Evolutionary conservation across 2,113 vertebrate species (phyloP).

Genomic region (Leucopternis melanops): DNA sequence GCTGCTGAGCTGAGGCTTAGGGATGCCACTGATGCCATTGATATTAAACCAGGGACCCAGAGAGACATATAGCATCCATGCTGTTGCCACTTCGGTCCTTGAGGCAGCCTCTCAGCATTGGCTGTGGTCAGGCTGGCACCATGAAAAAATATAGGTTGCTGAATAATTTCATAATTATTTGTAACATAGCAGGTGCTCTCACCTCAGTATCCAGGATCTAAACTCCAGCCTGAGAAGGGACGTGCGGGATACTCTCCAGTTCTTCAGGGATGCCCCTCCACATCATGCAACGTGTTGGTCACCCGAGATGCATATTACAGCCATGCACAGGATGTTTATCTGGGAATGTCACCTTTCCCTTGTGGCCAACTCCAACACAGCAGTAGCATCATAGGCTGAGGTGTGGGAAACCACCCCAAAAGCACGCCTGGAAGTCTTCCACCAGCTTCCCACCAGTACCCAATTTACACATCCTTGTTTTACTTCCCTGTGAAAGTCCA

Average conservation of each 20-base stretch:
- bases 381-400: neutral
- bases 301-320: accelerated
- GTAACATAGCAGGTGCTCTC: neutral
- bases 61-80: neutral
- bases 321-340: neutral
- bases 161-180: neutral
- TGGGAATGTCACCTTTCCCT: neutral
- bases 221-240: neutral
- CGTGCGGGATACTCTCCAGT: neutral
- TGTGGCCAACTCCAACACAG: neutral
- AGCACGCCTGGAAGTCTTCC: neutral
- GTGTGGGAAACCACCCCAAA: neutral
- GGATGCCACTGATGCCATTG: neutral
- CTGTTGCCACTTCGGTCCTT: neutral
- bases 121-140: neutral
- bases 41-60: neutral
- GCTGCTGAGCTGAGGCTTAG: neutral
- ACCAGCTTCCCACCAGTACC: neutral
- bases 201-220: neutral
- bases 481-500: neutral
- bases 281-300: accelerated
- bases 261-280: neutral
- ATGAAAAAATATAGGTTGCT: neutral
- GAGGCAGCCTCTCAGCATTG: neutral
- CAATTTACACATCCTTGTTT: neutral